Conservation (phyloP, 2,888 invertebrate species). For the Euphydryas editha region DNA sequence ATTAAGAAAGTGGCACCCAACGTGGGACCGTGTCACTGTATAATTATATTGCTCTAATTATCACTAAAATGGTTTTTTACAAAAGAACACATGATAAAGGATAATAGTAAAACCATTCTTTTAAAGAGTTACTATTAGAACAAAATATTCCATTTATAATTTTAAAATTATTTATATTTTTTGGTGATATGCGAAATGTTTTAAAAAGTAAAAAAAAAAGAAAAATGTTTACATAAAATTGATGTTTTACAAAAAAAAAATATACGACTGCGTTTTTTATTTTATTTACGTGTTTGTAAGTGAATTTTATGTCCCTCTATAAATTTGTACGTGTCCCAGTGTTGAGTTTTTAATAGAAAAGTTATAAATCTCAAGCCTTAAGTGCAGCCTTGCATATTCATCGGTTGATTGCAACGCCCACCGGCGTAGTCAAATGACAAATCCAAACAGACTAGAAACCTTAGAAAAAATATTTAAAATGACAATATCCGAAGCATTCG, state of each 20-base stretch:
- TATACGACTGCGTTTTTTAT: not conserved
- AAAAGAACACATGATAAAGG: not conserved
- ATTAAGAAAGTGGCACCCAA: slow-evolving; percentile 57
- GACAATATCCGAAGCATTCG: slow-evolving; percentile 54
- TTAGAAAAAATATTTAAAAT: slow-evolving; percentile 51
- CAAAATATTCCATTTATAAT: too few species aligned
- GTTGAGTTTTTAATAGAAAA: slow-evolving; percentile 25
- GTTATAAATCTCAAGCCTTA: slow-evolving; percentile 26
- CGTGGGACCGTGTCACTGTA: slow-evolving; percentile 58
- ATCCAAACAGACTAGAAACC: slow-evolving; percentile 37
- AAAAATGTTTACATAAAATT: not conserved
- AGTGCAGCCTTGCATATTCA: slow-evolving; percentile 27
- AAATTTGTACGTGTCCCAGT: slow-evolving; percentile 15
- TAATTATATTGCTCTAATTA: slow-evolving; percentile 59
- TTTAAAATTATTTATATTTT: too few species aligned
- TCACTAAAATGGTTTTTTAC: slow-evolving; percentile 9
- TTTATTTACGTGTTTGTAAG: not conserved
- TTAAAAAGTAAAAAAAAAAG: too few species aligned
- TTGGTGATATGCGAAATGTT: too few species aligned
- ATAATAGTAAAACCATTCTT: not conserved
- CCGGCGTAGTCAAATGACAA: slow-evolving; percentile 47
- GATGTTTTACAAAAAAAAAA: not conserved
- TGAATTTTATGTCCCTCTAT: not conserved
- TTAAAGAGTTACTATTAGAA: not conserved
- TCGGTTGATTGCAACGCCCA: slow-evolving; percentile 44